Evolutionary conservation across 2,888 invertebrate genomes (phyloP).

Genomic region (Chironomus tentans): DNA sequence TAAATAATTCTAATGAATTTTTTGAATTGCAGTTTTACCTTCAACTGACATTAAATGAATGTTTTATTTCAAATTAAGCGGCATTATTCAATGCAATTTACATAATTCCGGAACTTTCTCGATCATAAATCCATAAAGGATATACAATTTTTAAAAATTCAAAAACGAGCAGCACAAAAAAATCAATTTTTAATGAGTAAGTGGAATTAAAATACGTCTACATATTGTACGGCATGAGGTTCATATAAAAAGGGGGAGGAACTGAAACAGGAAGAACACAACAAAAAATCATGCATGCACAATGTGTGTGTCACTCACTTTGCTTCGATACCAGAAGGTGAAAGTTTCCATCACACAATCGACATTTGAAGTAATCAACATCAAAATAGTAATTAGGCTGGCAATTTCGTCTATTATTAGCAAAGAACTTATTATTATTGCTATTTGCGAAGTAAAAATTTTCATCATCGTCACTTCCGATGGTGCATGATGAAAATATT

Average conservation of each 20-base stretch:
- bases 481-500: not conserved
- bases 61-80: too few relatives aligned
- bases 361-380: constrained; percentile 44
- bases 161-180: not conserved
- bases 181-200: constrained; percentile 2
- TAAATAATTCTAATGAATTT: too few relatives aligned
- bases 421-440: constrained; percentile 14
- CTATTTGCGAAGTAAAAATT: constrained; percentile 3
- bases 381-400: constrained; percentile 44
- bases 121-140: too few relatives aligned
- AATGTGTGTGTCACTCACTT: constrained; percentile 35
- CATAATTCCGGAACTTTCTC: too few relatives aligned
- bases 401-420: constrained; percentile 35
- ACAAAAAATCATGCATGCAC: too few relatives aligned
- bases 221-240: not conserved
- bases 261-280: not conserved
- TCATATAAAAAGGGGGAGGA: not conserved
- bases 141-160: too few relatives aligned
- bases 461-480: constrained; percentile 4
- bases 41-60: too few relatives aligned
- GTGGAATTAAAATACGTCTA: not conserved
- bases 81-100: too few relatives aligned
- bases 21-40: too few relatives aligned
- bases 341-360: constrained; percentile 40
- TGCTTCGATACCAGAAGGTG: constrained; percentile 38